Evolutionary conservation across 2,113 vertebrate species (phyloP).

Genomic region (Tapirus terrestris): DNA sequence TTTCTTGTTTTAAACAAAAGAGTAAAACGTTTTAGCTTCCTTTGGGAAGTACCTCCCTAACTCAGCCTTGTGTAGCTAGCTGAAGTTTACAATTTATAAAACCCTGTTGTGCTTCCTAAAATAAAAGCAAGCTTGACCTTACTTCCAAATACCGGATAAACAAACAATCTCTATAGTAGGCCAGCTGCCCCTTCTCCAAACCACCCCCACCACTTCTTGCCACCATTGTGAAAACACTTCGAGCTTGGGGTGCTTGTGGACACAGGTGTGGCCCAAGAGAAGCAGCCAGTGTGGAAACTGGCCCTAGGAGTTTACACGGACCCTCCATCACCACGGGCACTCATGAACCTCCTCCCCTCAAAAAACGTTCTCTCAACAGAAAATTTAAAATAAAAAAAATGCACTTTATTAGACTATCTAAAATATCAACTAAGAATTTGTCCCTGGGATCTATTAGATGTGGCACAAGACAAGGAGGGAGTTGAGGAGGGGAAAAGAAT

Average conservation of each 20-base stretch:
- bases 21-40: not conserved
- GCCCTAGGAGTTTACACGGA: not conserved
- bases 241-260: not conserved
- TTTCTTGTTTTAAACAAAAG: not conserved
- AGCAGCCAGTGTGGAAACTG: not conserved
- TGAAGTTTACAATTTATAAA: not conserved
- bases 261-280: not conserved
- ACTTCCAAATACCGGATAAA: not conserved
- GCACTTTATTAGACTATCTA: not conserved
- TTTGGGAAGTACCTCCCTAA: not conserved
- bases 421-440: not conserved
- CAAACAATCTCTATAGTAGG: not conserved
- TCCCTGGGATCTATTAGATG: not conserved
- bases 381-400: not conserved
- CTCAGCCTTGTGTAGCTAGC: not conserved
- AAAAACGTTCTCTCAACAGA: not conserved
- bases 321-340: too few relatives aligned
- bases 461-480: not conserved
- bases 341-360: not conserved
- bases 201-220: not conserved
- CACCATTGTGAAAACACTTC: accelerated
- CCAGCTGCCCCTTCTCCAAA: not conserved
- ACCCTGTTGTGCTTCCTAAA: not conserved
- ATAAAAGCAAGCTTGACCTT: not conserved
- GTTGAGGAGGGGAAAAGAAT: not conserved